These are phyloP conservation scores for Notodonta dromedarius DNA, from an alignment of 2,888 invertebrate species.

Conservation along the genomic window DNA sequence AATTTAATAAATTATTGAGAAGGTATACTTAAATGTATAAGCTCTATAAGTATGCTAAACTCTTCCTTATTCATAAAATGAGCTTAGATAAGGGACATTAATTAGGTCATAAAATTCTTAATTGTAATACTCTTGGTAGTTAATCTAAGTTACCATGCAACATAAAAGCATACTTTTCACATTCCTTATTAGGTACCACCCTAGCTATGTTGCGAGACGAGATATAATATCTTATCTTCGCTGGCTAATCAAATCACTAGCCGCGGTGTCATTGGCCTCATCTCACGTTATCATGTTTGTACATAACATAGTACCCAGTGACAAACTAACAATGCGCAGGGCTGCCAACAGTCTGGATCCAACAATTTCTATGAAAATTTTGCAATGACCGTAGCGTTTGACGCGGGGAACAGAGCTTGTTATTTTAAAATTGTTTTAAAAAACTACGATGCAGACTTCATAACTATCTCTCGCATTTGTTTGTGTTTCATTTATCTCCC, in stretches of 20 bases:
- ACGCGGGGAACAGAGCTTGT: not conserved
- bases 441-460: not conserved
- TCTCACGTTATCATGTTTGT: slow-evolving; percentile 47
- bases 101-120: too few relatives aligned
- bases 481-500: too few relatives aligned
- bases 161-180: too few relatives aligned
- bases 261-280: slow-evolving; percentile 51
- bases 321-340: slow-evolving; percentile 6
- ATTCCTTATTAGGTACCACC: too few relatives aligned
- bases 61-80: too few relatives aligned
- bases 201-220: not conserved
- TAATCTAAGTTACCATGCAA: too few relatives aligned
- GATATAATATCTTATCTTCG: slow-evolving; percentile 43
- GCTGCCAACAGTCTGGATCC: not conserved
- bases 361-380: slow-evolving; percentile 1
- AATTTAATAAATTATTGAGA: too few relatives aligned
- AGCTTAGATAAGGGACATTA: too few relatives aligned
- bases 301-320: slow-evolving; percentile 14
- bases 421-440: not conserved
- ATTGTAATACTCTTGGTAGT: too few relatives aligned
- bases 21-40: too few relatives aligned
- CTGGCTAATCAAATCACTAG: slow-evolving; percentile 46
- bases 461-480: not conserved
- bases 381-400: not conserved
- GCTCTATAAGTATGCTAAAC: too few relatives aligned